Evolutionary conservation across 2,888 invertebrate genomes (phyloP).

Genomic region (Sminthurinus aureus): DNA sequence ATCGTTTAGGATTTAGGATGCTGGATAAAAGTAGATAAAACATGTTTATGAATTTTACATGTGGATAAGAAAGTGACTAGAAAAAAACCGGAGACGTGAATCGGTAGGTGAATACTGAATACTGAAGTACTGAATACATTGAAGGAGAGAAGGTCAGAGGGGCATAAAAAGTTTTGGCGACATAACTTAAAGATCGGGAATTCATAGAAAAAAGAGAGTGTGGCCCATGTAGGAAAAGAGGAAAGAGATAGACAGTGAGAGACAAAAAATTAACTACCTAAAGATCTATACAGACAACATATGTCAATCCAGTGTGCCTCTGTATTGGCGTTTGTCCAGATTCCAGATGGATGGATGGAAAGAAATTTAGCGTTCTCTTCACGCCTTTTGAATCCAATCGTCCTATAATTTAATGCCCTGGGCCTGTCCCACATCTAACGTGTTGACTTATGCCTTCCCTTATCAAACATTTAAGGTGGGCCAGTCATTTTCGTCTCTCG

Average conservation of each 20-base stretch:
- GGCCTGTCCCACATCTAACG: neutral
- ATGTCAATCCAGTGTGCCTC: neutral
- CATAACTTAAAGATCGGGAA: neutral
- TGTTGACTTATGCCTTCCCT: neutral
- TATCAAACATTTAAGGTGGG: neutral
- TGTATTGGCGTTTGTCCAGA: neutral
- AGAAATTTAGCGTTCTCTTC: slow-evolving; percentile 18
- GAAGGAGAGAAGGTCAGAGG: neutral
- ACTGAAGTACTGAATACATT: too few relatives aligned
- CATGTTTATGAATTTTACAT: neutral
- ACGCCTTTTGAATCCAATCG: slow-evolving; percentile 33
- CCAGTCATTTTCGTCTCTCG: neutral
- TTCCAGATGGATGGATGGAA: neutral
- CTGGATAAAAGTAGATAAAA: neutral
- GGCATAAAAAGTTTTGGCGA: neutral
- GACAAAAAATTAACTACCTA: neutral
- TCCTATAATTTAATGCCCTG: slow-evolving; percentile 29
- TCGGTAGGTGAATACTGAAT: too few relatives aligned
- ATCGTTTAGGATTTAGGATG: too few relatives aligned
- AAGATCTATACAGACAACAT: neutral
- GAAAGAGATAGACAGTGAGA: neutral
- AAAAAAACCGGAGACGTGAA: neutral
- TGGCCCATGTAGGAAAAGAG: neutral
- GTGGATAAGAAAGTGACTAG: neutral
- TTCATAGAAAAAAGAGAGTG: neutral